These are phyloP conservation scores for Blastomussa wellsi DNA, from an alignment of 92 coral and sea anemone genomes.

Conservation along the genomic window DNA sequence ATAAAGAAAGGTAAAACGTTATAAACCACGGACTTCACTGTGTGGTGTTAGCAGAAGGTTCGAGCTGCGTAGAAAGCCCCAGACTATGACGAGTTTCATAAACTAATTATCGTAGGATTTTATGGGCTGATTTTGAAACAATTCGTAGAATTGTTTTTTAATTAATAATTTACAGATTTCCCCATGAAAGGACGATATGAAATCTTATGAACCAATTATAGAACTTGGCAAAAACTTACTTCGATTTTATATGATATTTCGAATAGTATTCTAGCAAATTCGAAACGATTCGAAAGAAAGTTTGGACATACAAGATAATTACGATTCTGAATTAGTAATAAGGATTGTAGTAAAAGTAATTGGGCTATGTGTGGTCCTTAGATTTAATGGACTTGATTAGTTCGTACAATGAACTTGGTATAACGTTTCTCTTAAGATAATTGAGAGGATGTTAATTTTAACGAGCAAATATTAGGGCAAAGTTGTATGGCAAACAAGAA, in stretches of 20 bases:
- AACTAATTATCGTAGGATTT: background rate
- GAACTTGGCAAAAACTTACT: background rate
- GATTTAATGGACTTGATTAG: background rate
- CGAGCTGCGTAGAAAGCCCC: background rate
- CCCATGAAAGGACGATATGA: background rate
- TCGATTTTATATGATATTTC: background rate
- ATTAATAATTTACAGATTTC: background rate
- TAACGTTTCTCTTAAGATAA: background rate
- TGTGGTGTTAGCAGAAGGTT: background rate
- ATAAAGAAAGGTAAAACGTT: background rate
- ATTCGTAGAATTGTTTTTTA: constrained; percentile 8
- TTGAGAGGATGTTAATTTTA: background rate
- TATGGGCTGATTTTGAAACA: background rate
- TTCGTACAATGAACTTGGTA: background rate
- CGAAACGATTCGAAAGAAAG: background rate
- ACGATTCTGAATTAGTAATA: background rate
- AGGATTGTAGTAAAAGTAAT: background rate
- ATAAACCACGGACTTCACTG: background rate
- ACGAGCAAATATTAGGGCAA: background rate
- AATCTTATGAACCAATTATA: background rate
- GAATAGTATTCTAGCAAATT: background rate
- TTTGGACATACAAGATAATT: background rate
- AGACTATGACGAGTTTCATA: background rate
- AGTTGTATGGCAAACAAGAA: background rate
- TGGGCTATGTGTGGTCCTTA: background rate